A percentile compares a stretch with the other conserved stretches of the same genome.
phyloP scores from a whole-genome alignment of 2,888 invertebrate species.

The Xestia c-nigrum region DNA sequence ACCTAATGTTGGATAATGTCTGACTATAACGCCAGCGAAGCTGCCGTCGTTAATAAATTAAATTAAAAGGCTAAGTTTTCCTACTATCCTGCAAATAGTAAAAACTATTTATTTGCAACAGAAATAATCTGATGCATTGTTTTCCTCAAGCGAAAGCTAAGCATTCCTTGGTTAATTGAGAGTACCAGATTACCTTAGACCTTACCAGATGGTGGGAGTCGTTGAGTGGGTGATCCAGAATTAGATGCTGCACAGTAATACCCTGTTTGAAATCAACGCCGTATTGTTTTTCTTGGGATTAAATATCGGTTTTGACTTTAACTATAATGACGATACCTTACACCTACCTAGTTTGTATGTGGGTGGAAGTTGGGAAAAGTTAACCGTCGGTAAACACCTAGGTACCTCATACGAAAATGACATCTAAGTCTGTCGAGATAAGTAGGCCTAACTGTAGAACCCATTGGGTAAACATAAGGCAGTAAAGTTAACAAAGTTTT shows the following conservation, averaged over 20 bases:
- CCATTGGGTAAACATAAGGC: background rate
- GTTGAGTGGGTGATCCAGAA: background rate
- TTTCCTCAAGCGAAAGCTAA: background rate
- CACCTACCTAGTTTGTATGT: background rate
- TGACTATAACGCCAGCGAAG: background rate
- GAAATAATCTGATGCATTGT: background rate
- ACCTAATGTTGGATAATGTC: too few relatives aligned
- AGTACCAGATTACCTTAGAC: too few relatives aligned
- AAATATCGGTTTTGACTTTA: background rate
- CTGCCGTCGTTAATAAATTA: background rate
- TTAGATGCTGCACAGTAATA: background rate
- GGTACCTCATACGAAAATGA: background rate
- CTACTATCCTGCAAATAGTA: background rate
- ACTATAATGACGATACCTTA: background rate
- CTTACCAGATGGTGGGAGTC: background rate
- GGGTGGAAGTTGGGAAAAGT: background rate
- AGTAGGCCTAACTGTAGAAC: background rate
- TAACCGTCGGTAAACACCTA: background rate
- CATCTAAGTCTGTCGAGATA: background rate
- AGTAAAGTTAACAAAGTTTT: background rate
- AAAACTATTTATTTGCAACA: background rate
- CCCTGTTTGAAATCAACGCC: background rate
- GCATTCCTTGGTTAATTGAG: background rate
- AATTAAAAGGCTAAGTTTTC: background rate
- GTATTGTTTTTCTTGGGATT: constrained; percentile 1